Base-by-base conservation (phyloP, 2,797 vertebrate genomes). In the Siniperca scherzeri region DNA sequence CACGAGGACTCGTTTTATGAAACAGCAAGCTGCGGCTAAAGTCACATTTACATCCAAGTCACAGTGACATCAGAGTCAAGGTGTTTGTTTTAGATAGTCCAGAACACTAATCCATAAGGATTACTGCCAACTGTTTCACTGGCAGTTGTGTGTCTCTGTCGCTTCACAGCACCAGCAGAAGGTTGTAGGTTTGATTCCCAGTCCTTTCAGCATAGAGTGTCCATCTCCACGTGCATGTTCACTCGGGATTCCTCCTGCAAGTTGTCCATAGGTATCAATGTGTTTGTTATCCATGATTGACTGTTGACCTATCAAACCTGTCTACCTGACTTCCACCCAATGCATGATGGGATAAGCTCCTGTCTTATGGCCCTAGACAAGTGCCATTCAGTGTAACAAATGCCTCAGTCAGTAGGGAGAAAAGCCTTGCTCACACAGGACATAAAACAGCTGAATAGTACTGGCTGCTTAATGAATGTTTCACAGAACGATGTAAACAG, bases 71-170 rank as follows among this genome's bases (percentile, higher is more conserved):
- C 71, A 44, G n/a, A 40, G 40, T 55, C 36, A 14, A 25, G 11
- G 30, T 71, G 74, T 75, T 84, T 74, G 73, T 36, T 72, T 61
- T 46, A 55, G 69, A 82, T 65, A 80, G 36, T 62, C 50, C 57
- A 19, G 52, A 44, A n/a, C n/a, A 55, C 3, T 14, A 22, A 64
- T 84, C 62, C 44, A 57, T 60, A 21, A 84, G 46, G 7, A 65
- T 70, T 25, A 40, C 33, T 65, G 57, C 19, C 30, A 66, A 66
- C 3, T 57, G 52, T 53, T 40, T n/a, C 8, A 0, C 5, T 9
- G 12, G 25, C 5, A 30, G 30, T 6, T 25, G 13, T 70, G 14
- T 36, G 7, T 12, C 9, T 48, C 36, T 22, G 46, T 22, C 6
- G 2, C 33, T 9, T 38, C 16, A 46, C 30, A 48, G 66, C 50